These are phyloP conservation scores for Lottia gigantea DNA, from an alignment of 2,888 invertebrate species.

Conservation along the genomic window DNA sequence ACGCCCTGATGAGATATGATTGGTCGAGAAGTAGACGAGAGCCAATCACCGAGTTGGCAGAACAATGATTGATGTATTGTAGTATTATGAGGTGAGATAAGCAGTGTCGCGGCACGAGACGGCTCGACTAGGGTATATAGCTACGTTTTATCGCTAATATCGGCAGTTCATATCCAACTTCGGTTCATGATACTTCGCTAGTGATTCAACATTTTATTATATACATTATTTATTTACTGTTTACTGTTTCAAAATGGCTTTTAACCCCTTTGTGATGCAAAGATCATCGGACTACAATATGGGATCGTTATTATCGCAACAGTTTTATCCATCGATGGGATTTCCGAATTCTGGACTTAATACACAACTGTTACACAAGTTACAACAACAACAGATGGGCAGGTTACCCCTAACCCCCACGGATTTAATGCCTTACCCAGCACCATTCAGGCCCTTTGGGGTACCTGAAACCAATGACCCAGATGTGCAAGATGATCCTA, in stretches of 20 bases:
- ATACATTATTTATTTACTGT: conserved; percentile 5
- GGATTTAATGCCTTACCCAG: conserved; percentile 16
- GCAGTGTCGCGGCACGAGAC: conserved; percentile 13
- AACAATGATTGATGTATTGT: conserved; percentile 14
- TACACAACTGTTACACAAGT: conserved; percentile 14
- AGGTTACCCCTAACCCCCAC: conserved; percentile 11
- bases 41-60: conserved; percentile 18
- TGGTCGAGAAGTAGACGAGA: conserved; percentile 11
- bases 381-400: conserved; percentile 12
- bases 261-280: conserved; percentile 20
- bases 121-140: conserved; percentile 19
- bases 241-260: conserved; percentile 16
- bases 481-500: conserved; percentile 96
- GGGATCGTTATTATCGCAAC: conserved; percentile 12
- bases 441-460: conserved; percentile 71
- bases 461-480: conserved; percentile 71
- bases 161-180: conserved; percentile 12
- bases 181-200: conserved; percentile 6
- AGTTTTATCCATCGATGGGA: conserved; percentile 14
- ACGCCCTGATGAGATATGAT: conserved; percentile 16
- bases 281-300: conserved; percentile 18
- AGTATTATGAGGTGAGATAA: conserved; percentile 5
- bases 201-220: background rate
- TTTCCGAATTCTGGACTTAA: conserved; percentile 17
- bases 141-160: conserved; percentile 5